These are phyloP conservation scores for Lacerta agilis DNA, from an alignment of 2,797 vertebrate species.

Conservation along the genomic window DNA sequence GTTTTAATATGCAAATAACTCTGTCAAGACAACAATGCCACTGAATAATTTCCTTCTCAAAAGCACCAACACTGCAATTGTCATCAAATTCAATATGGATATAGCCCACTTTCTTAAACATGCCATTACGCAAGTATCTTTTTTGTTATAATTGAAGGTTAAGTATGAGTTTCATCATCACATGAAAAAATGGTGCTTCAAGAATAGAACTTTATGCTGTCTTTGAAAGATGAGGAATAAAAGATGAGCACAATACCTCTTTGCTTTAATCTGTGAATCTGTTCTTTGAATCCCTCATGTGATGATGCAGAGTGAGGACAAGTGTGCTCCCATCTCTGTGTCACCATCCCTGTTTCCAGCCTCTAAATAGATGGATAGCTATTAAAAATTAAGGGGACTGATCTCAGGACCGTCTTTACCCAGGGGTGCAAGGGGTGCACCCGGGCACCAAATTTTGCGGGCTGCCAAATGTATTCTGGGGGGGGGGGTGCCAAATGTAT, in stretches of 20 bases:
- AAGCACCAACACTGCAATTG: constrained; percentile 17
- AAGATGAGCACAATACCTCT: neutral
- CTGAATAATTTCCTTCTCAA: constrained; percentile 13
- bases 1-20: constrained; percentile 31
- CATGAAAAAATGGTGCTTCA: constrained; percentile 10
- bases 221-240: constrained; percentile 15
- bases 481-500: too few species aligned
- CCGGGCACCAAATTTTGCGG: too few species aligned
- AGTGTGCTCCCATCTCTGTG: neutral
- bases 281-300: neutral
- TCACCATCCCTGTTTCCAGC: too few species aligned
- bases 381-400: too few species aligned
- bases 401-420: too few species aligned
- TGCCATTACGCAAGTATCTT: neutral
- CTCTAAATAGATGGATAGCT: too few species aligned
- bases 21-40: neutral
- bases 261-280: neutral
- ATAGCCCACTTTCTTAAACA: constrained; percentile 24
- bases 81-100: constrained; percentile 34
- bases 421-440: too few species aligned
- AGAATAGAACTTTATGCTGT: neutral
- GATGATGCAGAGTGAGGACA: neutral
- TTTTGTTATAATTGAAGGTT: constrained; percentile 29
- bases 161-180: constrained; percentile 4
- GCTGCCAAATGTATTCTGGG: too few species aligned